Percentiles rank a stretch among this genome's conserved stretches.
phyloP scores from a whole-genome alignment of 2,888 invertebrate species.

The Hofmannophila pseudospretella region DNA sequence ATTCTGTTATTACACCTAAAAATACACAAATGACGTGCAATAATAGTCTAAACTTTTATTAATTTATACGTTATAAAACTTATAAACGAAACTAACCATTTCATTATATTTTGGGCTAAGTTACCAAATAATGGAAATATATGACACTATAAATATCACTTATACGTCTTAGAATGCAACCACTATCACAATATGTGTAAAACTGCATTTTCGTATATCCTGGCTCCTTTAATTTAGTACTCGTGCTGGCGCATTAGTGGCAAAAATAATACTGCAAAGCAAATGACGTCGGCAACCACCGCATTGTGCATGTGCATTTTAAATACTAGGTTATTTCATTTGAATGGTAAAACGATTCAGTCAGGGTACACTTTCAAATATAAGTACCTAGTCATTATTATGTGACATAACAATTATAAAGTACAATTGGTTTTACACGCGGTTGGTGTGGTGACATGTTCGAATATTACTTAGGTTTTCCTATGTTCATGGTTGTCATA shows the following conservation, averaged over 20 bases:
- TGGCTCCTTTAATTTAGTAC: conserved; percentile 50
- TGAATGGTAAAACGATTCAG: conserved; percentile 56
- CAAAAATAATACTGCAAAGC: conserved; percentile 74
- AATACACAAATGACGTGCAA: too few species aligned
- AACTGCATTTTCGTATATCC: conserved; percentile 66
- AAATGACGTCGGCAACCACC: conserved; percentile 71
- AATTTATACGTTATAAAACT: too few species aligned
- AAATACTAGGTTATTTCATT: conserved; percentile 63
- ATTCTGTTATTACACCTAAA: too few species aligned
- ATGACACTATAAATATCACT: conserved; percentile 27
- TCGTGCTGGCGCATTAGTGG: conserved; percentile 72
- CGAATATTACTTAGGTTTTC: too few species aligned
- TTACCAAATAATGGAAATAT: conserved; percentile 25
- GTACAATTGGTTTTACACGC: too few species aligned
- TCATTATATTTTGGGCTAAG: conserved; percentile 26
- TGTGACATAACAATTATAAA: neutral
- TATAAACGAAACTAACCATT: conserved; percentile 46
- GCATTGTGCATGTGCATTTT: conserved; percentile 73
- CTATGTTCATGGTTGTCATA: too few species aligned
- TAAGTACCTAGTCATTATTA: neutral
- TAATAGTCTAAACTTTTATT: too few species aligned
- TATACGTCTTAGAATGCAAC: conserved; percentile 33
- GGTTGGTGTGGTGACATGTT: too few species aligned
- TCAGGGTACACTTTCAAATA: conserved; percentile 23
- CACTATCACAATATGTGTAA: conserved; percentile 45